Evolutionary conservation across 2,888 invertebrate genomes (phyloP).

Genomic region (Aphidius colemani): DNA sequence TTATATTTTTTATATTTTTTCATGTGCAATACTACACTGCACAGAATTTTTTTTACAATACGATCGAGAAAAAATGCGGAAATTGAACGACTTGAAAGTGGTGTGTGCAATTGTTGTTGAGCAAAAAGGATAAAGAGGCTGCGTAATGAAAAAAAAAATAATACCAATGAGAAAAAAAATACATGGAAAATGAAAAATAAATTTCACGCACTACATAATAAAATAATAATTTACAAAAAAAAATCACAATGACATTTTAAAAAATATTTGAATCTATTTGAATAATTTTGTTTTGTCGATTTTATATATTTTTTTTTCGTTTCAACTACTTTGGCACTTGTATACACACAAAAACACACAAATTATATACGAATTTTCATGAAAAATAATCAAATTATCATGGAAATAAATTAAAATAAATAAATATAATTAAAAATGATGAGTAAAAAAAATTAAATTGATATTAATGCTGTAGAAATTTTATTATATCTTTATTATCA

Average conservation of each 20-base stretch:
- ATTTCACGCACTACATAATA: background rate
- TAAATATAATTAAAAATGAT: slow-evolving; percentile 14
- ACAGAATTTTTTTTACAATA: background rate
- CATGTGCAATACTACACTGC: background rate
- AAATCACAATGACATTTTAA: too few species aligned
- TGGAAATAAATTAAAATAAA: too few species aligned
- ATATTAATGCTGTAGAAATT: slow-evolving; percentile 22
- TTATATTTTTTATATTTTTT: slow-evolving; percentile 12
- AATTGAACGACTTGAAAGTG: slow-evolving; percentile 10
- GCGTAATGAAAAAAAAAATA: background rate
- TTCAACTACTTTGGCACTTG: too few species aligned
- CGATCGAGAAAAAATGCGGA: slow-evolving; percentile 1
- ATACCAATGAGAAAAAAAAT: slow-evolving; percentile 2
- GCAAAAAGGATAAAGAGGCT: background rate
- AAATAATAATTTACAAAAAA: too few species aligned
- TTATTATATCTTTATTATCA: slow-evolving; percentile 46
- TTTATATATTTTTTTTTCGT: too few species aligned
- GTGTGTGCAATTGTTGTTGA: background rate
- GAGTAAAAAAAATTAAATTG: slow-evolving; percentile 18
- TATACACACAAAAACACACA: too few species aligned
- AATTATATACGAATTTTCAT: too few species aligned
- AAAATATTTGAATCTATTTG: too few species aligned
- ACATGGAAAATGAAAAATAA: slow-evolving; percentile 19
- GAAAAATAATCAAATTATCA: too few species aligned
- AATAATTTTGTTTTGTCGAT: too few species aligned